A percentile compares a stretch with the other conserved stretches of the same genome.
These are phyloP conservation scores for Diaprepes abbreviatus DNA, from an alignment of 2,888 invertebrate species.

Conservation along the genomic window DNA sequence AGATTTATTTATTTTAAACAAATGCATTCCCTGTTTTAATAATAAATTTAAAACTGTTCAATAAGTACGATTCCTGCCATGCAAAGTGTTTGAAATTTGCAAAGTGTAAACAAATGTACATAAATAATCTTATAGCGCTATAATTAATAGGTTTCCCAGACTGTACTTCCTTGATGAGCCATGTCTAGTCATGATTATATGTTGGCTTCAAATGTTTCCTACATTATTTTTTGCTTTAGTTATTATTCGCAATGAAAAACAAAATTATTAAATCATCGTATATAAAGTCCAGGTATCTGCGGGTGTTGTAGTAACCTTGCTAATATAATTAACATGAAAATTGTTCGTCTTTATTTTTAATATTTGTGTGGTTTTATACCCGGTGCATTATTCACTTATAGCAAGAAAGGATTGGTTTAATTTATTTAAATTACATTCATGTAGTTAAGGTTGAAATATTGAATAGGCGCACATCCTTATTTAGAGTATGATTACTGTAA, in stretches of 20 bases:
- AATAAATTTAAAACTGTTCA: no score
- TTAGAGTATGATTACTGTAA: neutral
- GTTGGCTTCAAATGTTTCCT: neutral
- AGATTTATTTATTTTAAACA: no score
- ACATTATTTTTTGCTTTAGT: slow-evolving; percentile 10
- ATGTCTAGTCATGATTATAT: slow-evolving; percentile 1
- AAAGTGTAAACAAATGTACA: no score
- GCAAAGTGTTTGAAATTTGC: no score
- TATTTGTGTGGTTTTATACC: slow-evolving; percentile 28
- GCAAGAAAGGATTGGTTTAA: slow-evolving; percentile 31
- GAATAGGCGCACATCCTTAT: slow-evolving; percentile 2
- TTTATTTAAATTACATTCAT: slow-evolving; percentile 43
- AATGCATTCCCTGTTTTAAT: no score
- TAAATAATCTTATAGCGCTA: no score
- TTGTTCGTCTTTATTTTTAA: slow-evolving; percentile 37
- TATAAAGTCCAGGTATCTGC: neutral
- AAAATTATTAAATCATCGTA: slow-evolving; percentile 10
- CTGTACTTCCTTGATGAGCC: neutral
- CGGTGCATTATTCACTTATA: slow-evolving; percentile 26
- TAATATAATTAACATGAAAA: slow-evolving; percentile 30
- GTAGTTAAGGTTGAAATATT: slow-evolving; percentile 21
- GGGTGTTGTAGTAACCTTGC: slow-evolving; percentile 30
- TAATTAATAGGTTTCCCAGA: no score
- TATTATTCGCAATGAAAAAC: neutral
- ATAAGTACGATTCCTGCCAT: no score